phyloP scores from a whole-genome alignment of 2,888 invertebrate species.

The Ditula angustiorana region DNA sequence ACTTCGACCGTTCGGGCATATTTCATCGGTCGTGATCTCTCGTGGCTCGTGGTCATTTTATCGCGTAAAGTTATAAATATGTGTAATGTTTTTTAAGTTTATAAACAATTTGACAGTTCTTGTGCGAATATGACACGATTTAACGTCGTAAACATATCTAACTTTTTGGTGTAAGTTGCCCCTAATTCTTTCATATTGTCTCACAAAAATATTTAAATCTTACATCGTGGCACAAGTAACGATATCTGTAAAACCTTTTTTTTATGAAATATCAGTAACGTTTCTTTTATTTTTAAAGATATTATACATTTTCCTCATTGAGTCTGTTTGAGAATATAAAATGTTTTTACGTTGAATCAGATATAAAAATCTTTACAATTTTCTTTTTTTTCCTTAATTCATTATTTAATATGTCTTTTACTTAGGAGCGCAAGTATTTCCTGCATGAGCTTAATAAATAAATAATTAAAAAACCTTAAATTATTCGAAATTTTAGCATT shows the following conservation, averaged over 20 bases:
- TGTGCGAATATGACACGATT: not conserved
- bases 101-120: no score
- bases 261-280: slow-evolving; percentile 3
- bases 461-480: not conserved
- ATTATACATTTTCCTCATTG: slow-evolving; percentile 3
- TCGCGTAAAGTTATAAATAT: no score
- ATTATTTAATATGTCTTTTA: not conserved
- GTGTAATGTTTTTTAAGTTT: no score
- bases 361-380: slow-evolving; percentile 18
- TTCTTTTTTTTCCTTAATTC: slow-evolving; percentile 5
- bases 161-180: no score
- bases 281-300: slow-evolving; percentile 5
- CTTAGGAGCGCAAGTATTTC: not conserved
- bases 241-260: not conserved
- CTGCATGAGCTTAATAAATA: not conserved
- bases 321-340: slow-evolving; percentile 14
- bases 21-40: no score
- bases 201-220: slow-evolving; percentile 3
- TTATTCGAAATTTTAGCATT: no score
- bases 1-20: no score
- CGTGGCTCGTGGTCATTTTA: no score
- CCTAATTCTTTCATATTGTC: not conserved
- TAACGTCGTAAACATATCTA: no score
- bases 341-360: slow-evolving; percentile 8
- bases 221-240: not conserved